Evolutionary conservation across 2,113 vertebrate genomes (phyloP), one percentile per base, ranked within the genome.

Genomic region (Lutjanus erythropterus): DNA sequence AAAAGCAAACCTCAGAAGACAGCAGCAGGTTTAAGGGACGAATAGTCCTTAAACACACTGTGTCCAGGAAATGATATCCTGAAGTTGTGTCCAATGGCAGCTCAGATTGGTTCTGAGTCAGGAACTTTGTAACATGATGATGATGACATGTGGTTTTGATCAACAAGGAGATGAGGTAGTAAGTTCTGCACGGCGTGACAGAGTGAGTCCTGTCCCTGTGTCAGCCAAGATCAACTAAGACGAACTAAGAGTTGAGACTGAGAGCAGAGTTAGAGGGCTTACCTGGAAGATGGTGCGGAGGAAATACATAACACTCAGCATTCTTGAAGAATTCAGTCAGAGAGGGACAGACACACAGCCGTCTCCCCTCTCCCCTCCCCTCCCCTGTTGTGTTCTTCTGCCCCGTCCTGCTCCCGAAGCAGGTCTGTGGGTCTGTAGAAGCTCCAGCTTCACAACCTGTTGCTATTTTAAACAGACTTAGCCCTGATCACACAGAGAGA

Each of bases 201-300:
- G 29, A 37, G 23, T n/a, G 2, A 60, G 14, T 15, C 33, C 37
- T 4, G 1, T 23, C 46, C 11, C 7, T 52, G 2, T 16, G 27
- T 18, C 27, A 70, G 19, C 10, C 44, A 21, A 33, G 55, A 46
- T 25, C 4, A 33, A 31, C 8, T 66, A n/a, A 59, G 10, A 25
- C 14, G 23, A 8, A 59, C 21, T 14, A 2, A 12, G 18, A 49
- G 21, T 2, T 25, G 19, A 91, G 86, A 62, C 55, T 69, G 77
- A 91, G 89, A 33, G 16, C 37, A 19, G 23, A 42, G 11, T 15
- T 1, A 41, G 16, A 91, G 75, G 14, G 39, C 93, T 95, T 95
- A 97, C 96, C 96, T 96, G 95, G 86, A 97, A 96, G 91, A 97
- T 94, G 82, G 95, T 93, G 79, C 94, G 95, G 71, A 97, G 95